Conservation (phyloP, 2,888 invertebrate species). For the Serrognathus titanus region DNA sequence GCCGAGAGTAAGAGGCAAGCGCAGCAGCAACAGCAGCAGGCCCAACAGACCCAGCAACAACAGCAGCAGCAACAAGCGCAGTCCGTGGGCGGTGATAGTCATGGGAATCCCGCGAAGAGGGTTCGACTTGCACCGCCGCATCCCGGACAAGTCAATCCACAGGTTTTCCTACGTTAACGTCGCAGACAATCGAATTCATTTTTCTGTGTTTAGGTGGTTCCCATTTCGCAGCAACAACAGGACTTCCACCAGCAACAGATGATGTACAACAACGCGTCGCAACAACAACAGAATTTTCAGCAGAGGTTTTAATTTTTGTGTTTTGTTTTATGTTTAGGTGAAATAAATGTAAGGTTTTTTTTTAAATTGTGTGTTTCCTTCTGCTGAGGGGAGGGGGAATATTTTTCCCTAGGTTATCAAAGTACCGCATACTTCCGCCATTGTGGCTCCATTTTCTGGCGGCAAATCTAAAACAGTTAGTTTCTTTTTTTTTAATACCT, state of each 20-base stretch:
- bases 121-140: slow-evolving; percentile 52
- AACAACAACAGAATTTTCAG: slow-evolving; percentile 67
- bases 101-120: slow-evolving; percentile 60
- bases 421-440: no score
- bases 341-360: no score
- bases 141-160: slow-evolving; percentile 45
- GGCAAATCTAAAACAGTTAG: no score
- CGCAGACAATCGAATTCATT: neutral
- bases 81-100: slow-evolving; percentile 55
- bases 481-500: no score
- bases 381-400: no score
- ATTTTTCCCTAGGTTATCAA: no score
- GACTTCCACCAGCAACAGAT: slow-evolving; percentile 64
- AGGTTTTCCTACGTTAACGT: slow-evolving; percentile 28
- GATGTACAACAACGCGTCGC: slow-evolving; percentile 64
- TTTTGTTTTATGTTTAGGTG: neutral
- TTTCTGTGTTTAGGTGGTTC: slow-evolving; percentile 31
- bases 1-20: slow-evolving; percentile 76
- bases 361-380: no score
- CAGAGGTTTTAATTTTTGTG: slow-evolving; percentile 57
- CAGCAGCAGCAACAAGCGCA: slow-evolving; percentile 41
- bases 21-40: slow-evolving; percentile 60
- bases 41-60: slow-evolving; percentile 50
- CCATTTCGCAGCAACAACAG: slow-evolving; percentile 43
- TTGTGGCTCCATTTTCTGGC: no score